Evolutionary conservation across 2,113 vertebrate genomes (phyloP).

Genomic region (Aythya baeri): DNA sequence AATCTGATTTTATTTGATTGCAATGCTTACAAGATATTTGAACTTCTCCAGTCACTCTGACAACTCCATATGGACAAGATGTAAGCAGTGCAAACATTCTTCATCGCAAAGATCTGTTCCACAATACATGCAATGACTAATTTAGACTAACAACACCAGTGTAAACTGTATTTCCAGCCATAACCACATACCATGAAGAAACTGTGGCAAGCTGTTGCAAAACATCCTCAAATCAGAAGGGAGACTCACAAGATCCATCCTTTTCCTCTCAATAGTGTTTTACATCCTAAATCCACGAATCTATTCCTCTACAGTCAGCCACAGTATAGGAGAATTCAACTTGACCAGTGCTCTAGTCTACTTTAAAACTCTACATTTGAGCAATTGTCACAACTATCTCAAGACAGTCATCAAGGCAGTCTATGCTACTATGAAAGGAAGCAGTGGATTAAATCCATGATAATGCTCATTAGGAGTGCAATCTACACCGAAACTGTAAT

Average conservation of each 20-base stretch:
- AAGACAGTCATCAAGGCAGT: neutral
- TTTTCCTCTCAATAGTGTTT: neutral
- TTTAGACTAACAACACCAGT: neutral
- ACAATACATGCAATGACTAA: neutral
- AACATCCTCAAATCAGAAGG: neutral
- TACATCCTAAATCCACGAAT: neutral
- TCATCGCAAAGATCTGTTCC: neutral
- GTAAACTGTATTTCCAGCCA: neutral
- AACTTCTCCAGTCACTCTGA: neutral
- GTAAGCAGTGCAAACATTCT: neutral
- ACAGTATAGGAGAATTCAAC: neutral
- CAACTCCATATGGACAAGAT: neutral
- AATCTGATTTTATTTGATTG: neutral
- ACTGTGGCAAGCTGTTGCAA: neutral
- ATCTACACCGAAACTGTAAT: neutral
- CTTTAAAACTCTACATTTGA: neutral
- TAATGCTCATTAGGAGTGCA: neutral
- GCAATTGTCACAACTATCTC: rapidly evolving
- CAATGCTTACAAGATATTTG: neutral
- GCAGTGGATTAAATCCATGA: neutral
- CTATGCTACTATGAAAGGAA: neutral
- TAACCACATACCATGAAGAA: neutral
- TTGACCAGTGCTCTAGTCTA: neutral
- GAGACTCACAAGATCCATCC: neutral
- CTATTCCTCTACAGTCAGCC: neutral